Percentiles rank a stretch among this genome's conserved stretches.
Conservation (phyloP, 2,113 vertebrate genomes). For the Fukomys damarensis region DNA sequence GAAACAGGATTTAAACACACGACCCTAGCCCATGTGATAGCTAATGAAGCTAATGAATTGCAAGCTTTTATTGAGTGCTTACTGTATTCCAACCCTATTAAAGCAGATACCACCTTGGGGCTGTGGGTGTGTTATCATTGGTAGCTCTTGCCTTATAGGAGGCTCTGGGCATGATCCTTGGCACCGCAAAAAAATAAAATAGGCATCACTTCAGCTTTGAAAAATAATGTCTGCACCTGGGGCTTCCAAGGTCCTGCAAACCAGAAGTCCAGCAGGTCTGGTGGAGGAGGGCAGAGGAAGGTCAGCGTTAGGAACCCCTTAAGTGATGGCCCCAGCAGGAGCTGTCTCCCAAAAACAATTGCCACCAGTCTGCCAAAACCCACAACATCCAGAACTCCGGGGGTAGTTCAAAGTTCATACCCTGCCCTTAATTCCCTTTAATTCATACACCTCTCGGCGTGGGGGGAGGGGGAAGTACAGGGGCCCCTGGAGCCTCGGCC, state of each 20-base stretch:
- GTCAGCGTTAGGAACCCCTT: background rate
- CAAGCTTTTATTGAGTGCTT: background rate
- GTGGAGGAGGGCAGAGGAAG: background rate
- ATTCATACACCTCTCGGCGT: background rate
- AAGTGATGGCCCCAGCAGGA: background rate
- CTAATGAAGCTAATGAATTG: background rate
- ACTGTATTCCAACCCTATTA: background rate
- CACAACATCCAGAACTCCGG: background rate
- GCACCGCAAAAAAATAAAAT: background rate
- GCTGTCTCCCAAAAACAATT: background rate
- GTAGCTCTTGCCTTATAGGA: background rate
- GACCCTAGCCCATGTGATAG: background rate
- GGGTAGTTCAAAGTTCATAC: background rate
- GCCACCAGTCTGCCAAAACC: background rate
- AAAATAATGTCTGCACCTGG: background rate
- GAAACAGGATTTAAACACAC: background rate
- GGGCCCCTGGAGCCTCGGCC: background rate
- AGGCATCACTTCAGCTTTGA: background rate
- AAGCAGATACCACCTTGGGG: background rate
- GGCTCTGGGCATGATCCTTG: background rate
- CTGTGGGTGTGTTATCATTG: background rate
- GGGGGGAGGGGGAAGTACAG: background rate
- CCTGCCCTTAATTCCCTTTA: background rate
- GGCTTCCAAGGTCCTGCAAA: background rate
- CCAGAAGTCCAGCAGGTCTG: background rate